Evolutionary conservation across 2,797 vertebrate species (phyloP).

Genomic region (Gymnoscopelus braueri): DNA sequence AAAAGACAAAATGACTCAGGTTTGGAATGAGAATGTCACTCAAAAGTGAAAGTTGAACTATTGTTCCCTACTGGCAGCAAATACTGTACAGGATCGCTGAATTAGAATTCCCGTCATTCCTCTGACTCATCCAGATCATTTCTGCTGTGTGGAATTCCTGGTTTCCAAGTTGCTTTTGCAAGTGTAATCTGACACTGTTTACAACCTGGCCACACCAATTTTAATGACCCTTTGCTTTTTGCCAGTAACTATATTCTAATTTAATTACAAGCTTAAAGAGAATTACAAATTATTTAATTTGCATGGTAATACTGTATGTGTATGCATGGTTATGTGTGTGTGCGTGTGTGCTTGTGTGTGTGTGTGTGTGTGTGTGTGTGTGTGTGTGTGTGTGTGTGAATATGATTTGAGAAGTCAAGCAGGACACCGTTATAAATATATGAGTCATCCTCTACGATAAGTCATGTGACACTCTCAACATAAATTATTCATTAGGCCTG

Average conservation of each 20-base stretch:
- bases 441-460: constrained; percentile 72
- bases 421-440: constrained; percentile 16
- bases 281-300: background rate
- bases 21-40: constrained; percentile 20
- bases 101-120: constrained; percentile 69
- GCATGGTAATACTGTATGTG: background rate
- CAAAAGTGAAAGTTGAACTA: constrained; percentile 21
- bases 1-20: background rate
- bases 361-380: background rate
- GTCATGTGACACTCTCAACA: constrained; percentile 58
- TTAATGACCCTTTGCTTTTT: background rate
- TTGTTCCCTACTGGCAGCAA: constrained; percentile 10
- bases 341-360: background rate
- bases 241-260: background rate
- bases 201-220: background rate
- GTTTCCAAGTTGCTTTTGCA: constrained; percentile 53
- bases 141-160: constrained; percentile 65
- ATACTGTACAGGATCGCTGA: constrained; percentile 27
- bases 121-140: constrained; percentile 64
- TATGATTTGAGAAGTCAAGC: constrained; percentile 4
- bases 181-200: constrained; percentile 42
- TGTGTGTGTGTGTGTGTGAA: background rate
- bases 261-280: constrained; percentile 6
- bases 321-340: background rate
- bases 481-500: constrained; percentile 61